These are phyloP conservation scores for Onthophagus sagittarius DNA, from an alignment of 2,888 invertebrate species.

Conservation along the genomic window DNA sequence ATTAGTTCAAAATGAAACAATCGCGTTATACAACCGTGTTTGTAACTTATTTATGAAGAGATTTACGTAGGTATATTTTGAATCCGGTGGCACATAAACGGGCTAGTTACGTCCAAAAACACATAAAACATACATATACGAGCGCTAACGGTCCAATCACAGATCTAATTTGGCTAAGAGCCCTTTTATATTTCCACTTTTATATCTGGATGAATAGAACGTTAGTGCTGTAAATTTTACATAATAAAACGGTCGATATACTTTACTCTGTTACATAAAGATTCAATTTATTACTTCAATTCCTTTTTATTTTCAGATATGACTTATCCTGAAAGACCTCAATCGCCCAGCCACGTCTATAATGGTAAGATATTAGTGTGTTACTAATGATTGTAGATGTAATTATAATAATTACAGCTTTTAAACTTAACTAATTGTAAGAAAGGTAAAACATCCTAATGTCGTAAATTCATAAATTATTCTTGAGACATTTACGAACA, in stretches of 20 bases:
- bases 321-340: constrained; percentile 43
- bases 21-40: not conserved
- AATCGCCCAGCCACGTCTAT: constrained; percentile 40
- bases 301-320: constrained; percentile 34
- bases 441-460: not conserved
- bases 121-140: not conserved
- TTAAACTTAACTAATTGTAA: not conserved
- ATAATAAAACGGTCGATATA: not conserved
- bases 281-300: not conserved
- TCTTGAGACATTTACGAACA: not conserved
- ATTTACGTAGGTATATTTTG: not conserved
- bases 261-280: not conserved
- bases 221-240: not conserved
- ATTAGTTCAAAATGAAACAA: too few species aligned
- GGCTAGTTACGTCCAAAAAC: not conserved
- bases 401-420: not conserved
- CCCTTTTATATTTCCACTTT: not conserved
- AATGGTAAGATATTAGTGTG: constrained; percentile 38
- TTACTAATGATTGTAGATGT: not conserved
- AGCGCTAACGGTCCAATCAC: not conserved
- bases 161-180: not conserved
- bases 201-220: not conserved
- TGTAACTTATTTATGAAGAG: not conserved
- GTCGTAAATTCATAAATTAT: not conserved
- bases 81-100: not conserved